Conservation (phyloP, 2,888 invertebrate species). For the Neoitamus cyanurus region DNA sequence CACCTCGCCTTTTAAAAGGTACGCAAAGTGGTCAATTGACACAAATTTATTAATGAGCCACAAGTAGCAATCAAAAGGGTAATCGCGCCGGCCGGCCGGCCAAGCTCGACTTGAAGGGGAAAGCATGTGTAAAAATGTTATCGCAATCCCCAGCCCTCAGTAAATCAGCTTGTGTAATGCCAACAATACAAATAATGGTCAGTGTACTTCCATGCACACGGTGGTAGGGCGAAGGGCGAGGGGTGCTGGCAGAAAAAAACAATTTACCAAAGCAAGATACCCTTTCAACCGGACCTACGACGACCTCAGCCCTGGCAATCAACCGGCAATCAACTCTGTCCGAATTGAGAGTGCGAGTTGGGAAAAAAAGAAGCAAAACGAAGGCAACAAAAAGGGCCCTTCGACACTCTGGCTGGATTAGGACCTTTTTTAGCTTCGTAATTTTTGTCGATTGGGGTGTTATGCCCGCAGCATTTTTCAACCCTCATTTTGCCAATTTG, state of each 20-base stretch:
- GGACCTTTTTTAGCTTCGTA: conserved; percentile 20
- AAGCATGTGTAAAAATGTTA: background rate
- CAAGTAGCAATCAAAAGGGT: conserved; percentile 13
- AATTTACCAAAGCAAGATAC: conserved; percentile 15
- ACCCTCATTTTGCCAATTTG: conserved; percentile 42
- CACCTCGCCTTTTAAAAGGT: background rate
- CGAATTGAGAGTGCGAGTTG: conserved; percentile 12
- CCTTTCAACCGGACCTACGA: conserved; percentile 14
- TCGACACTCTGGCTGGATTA: conserved; percentile 11
- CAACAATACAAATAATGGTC: conserved; percentile 10
- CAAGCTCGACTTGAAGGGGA: background rate
- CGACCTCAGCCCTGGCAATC: conserved; percentile 15
- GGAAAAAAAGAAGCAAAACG: background rate
- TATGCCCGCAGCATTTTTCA: conserved; percentile 38
- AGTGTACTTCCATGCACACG: background rate
- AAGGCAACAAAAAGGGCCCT: background rate
- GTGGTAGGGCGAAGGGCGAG: background rate
- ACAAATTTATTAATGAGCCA: background rate
- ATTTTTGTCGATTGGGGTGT: conserved; percentile 36
- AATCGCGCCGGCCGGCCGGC: too few relatives aligned
- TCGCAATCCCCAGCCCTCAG: background rate
- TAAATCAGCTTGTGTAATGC: conserved; percentile 25
- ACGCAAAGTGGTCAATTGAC: background rate
- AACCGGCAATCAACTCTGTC: conserved; percentile 36
- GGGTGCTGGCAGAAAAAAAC: background rate